A percentile compares a stretch with the other conserved stretches of the same genome.
These are phyloP conservation scores for Branchinecta lindahli DNA, from an alignment of 1,140 invertebrate genomes.

Conservation along the genomic window DNA sequence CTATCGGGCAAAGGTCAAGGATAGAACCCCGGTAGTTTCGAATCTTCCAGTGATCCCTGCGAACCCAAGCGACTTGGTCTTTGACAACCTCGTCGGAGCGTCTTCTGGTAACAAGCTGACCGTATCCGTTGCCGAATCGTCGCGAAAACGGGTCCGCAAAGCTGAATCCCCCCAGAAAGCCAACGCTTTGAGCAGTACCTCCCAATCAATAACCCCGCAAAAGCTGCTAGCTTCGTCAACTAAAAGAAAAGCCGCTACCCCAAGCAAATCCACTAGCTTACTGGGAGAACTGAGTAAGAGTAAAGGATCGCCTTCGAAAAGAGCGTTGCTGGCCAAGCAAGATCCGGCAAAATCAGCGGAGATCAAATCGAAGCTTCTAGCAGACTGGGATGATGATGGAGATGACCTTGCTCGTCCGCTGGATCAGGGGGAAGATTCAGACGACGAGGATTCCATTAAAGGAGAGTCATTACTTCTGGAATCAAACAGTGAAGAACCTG, in stretches of 20 bases:
- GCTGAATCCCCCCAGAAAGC: neutral
- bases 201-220: neutral
- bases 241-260: neutral
- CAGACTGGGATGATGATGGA: neutral
- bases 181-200: neutral
- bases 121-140: neutral
- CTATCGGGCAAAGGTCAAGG: neutral
- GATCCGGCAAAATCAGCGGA: neutral
- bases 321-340: neutral
- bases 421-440: neutral
- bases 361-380: slow-evolving; percentile 1
- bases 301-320: neutral
- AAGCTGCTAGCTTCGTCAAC: neutral
- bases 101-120: neutral
- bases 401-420: neutral
- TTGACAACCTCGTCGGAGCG: neutral
- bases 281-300: neutral
- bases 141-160: neutral
- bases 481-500: neutral
- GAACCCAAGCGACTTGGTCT: neutral
- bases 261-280: neutral
- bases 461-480: neutral
- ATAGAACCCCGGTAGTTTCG: neutral
- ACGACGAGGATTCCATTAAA: neutral
- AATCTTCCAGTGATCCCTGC: neutral